phyloP scores from a whole-genome alignment of 2,113 vertebrate genomes.

The Rhinolophus ferrumequinum region DNA sequence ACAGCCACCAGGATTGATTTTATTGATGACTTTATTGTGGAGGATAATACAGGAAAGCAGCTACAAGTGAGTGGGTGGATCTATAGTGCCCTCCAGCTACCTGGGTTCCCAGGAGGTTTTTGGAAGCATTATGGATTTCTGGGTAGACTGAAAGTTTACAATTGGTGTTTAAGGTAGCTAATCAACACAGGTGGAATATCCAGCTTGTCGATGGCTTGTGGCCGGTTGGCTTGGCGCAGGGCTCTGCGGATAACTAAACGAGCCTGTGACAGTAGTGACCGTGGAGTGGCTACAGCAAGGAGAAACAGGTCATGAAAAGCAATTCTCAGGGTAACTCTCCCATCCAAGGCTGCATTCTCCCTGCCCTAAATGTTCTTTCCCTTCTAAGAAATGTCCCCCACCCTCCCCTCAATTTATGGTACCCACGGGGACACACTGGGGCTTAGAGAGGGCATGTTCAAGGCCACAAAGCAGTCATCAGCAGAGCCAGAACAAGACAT shows the following conservation, averaged over 20 bases:
- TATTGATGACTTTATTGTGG: slow-evolving; percentile 59
- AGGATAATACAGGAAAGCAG: slow-evolving; percentile 20
- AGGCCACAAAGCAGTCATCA: background rate
- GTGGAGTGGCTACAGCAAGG: slow-evolving; percentile 89
- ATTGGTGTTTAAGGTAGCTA: slow-evolving; percentile 90
- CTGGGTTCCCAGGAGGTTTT: slow-evolving; percentile 25
- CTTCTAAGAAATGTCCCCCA: background rate
- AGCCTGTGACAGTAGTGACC: slow-evolving; percentile 93
- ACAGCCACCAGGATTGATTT: slow-evolving; percentile 23
- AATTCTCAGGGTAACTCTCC: slow-evolving; percentile 16
- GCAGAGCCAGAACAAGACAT: slow-evolving; percentile 10
- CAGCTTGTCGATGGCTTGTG: slow-evolving; percentile 83
- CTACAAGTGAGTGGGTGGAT: background rate
- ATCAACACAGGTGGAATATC: slow-evolving; percentile 89
- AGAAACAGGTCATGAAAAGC: slow-evolving; percentile 12
- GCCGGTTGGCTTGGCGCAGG: slow-evolving; percentile 79
- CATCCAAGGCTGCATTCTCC: background rate
- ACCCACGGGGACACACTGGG: background rate
- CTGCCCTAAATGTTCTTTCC: background rate
- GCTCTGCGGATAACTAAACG: slow-evolving; percentile 88
- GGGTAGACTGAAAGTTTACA: slow-evolving; percentile 66
- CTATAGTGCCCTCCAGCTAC: slow-evolving; percentile 20
- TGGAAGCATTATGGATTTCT: background rate
- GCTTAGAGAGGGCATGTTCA: background rate
- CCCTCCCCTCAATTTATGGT: background rate